Evolutionary conservation across 64 coral and sea anemone species (phyloP), one percentile per base, ranked within the genome.

Genomic region (Montipora efflorescens): DNA sequence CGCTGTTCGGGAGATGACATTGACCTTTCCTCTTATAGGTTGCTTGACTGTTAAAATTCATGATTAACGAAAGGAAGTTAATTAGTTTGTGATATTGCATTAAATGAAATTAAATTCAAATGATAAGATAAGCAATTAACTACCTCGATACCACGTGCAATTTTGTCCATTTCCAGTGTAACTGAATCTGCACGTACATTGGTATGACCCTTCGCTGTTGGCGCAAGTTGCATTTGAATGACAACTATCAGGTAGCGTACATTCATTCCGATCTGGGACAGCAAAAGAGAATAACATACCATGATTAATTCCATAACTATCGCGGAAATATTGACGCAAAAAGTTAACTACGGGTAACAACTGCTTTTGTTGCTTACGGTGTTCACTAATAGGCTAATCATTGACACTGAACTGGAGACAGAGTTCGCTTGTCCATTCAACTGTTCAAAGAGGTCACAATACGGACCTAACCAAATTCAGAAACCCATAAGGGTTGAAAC

Each of bases 111-210:
- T 12, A 9, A 18, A 19, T 67, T 4, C 64, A 67, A 18, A 15
- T 8, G 13, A 49, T 47, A 12, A 47, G 36, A 77, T 8, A 77
- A 78, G 3, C 2, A 13, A 47, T 28, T 66, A 20, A 20, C 25
- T 90, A 88, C 91, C 94, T 95, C 84, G 91, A 76, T 95, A 95
- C 91, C 94, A 95, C 3, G 36, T 68, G 82, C 97, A 98, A 9
- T 59, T 83, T 91, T 91, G 82, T 10, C 97, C 97, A 48, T 95
- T 76, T 47, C 97, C 97, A 55, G 97, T 91, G 48, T 98, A 98
- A 77, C 97, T 95, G 2, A 89, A 48, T 49, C 80, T 90, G 53
- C 97, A 98, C 15, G 97, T 95, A 36, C 97, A 98, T 25, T 91
- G 78, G 79, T 95, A 95, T 5, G 97, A 98, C 0, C 97, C 97